A percentile compares a stretch with the other conserved stretches of the same genome.
These are phyloP conservation scores for Drosophila falleni DNA, from an alignment of 2,888 invertebrate species.

Conservation along the genomic window DNA sequence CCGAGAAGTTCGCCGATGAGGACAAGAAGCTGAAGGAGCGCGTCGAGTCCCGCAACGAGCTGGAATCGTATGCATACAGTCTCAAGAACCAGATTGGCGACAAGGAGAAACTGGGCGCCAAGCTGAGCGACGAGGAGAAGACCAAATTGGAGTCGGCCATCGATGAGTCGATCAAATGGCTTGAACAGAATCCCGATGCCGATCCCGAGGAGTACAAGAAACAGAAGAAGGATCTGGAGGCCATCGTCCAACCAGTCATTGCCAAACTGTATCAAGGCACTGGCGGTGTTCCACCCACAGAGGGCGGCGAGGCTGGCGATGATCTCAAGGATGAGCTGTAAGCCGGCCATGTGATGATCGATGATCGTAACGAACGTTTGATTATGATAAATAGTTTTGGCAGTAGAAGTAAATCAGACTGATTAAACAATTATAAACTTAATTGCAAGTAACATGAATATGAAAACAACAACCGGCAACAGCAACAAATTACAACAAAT, in stretches of 20 bases:
- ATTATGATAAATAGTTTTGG: slow-evolving; percentile 70
- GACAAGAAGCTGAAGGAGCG: slow-evolving; percentile 98
- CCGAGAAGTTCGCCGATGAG: slow-evolving; percentile 99
- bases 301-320: slow-evolving; percentile 89
- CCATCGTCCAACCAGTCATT: slow-evolving; percentile 98
- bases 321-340: slow-evolving; percentile 95
- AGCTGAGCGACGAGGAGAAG: slow-evolving; percentile 95
- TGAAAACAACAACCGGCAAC: slow-evolving; percentile 18
- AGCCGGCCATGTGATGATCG: slow-evolving; percentile 43
- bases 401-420: slow-evolving; percentile 81
- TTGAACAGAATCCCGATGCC: slow-evolving; percentile 97
- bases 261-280: slow-evolving; percentile 97
- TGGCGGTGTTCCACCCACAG: slow-evolving; percentile 91
- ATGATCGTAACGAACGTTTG: slow-evolving; percentile 29
- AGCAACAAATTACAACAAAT: slow-evolving; percentile 28
- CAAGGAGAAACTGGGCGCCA: slow-evolving; percentile 98
- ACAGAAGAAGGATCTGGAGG: slow-evolving; percentile 97
- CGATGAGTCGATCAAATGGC: slow-evolving; percentile 98
- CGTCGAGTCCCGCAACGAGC: slow-evolving; percentile 98
- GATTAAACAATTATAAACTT: slow-evolving; percentile 76
- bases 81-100: slow-evolving; percentile 98
- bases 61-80: slow-evolving; percentile 98
- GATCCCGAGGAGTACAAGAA: slow-evolving; percentile 96
- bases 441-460: slow-evolving; percentile 28
- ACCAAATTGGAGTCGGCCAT: slow-evolving; percentile 97